phyloP scores from a whole-genome alignment of 2,113 vertebrate species.

The Chauna torquata region DNA sequence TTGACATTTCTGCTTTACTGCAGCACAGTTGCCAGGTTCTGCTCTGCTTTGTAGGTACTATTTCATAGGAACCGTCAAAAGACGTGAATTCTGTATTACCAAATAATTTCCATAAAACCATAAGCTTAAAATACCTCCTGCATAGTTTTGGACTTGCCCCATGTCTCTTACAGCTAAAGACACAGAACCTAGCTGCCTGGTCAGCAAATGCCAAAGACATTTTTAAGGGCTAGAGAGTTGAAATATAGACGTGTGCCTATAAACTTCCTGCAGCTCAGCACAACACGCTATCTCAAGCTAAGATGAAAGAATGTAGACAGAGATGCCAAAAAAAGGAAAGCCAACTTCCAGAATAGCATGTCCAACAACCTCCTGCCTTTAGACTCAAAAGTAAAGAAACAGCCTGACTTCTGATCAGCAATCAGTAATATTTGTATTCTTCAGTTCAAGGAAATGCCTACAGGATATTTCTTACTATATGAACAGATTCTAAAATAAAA shows the following conservation, averaged over 20 bases:
- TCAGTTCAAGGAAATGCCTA: not conserved
- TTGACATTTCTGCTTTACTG: not conserved
- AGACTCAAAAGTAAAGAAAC: not conserved
- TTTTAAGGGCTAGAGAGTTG: not conserved
- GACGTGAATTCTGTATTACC: not conserved
- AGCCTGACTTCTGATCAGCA: not conserved
- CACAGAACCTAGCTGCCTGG: not conserved
- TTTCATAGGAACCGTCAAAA: not conserved
- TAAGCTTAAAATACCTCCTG: constrained; percentile 13
- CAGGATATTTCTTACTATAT: not conserved
- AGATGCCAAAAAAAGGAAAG: not conserved
- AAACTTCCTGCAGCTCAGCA: not conserved
- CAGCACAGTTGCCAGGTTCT: not conserved
- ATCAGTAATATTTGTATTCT: not conserved
- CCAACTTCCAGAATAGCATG: not conserved
- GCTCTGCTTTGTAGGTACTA: not conserved
- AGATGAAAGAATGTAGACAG: not conserved
- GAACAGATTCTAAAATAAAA: not conserved
- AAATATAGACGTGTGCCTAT: not conserved
- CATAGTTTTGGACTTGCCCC: not conserved
- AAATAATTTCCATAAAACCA: not conserved
- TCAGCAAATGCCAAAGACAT: not conserved
- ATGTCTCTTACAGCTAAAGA: not conserved
- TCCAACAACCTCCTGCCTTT: not conserved
- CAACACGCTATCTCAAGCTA: not conserved